Conservation (phyloP, 1,140 invertebrate genomes). For the silkworm (Bombyx mori) region DNA sequence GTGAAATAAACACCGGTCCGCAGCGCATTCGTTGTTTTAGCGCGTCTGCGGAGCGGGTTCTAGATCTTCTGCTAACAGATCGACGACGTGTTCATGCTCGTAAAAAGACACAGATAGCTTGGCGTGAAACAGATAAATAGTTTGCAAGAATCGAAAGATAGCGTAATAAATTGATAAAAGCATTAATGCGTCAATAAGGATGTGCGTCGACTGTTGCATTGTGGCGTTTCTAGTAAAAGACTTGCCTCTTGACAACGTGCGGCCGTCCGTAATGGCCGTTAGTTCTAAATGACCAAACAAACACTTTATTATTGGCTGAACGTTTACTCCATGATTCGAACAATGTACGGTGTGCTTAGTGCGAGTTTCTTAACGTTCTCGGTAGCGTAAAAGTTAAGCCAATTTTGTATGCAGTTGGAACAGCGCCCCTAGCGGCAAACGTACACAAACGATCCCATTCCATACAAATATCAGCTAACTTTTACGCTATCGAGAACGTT, state of each 20-base stretch:
- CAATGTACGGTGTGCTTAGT: too few species aligned
- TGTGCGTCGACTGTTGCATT: conserved; percentile 61
- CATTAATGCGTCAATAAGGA: conserved; percentile 69
- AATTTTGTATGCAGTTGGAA: too few species aligned
- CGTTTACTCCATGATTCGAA: conserved; percentile 1
- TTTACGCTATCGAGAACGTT: too few species aligned
- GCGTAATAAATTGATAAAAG: conserved; percentile 63
- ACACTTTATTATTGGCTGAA: conserved; percentile 46
- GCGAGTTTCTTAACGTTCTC: too few species aligned
- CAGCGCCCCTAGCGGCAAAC: too few species aligned
- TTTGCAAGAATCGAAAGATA: conserved; percentile 45
- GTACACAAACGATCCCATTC: too few species aligned
- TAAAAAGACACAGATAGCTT: conserved; percentile 22
- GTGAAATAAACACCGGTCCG: conserved; percentile 16
- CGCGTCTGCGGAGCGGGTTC: conserved; percentile 18
- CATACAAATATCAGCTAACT: too few species aligned
- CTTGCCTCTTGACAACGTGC: conserved; percentile 72
- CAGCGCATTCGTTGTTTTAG: conserved; percentile 22
- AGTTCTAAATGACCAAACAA: conserved; percentile 65
- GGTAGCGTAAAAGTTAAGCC: too few species aligned
- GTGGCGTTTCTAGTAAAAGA: conserved; percentile 69
- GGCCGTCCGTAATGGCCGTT: conserved; percentile 72
- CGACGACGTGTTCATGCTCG: conserved; percentile 35
- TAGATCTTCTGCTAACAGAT: conserved; percentile 28
- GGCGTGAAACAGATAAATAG: conserved; percentile 26